Evolutionary conservation across 2,888 invertebrate species (phyloP), one percentile per base, ranked within the genome.

Genomic region (Operophtera brumata): DNA sequence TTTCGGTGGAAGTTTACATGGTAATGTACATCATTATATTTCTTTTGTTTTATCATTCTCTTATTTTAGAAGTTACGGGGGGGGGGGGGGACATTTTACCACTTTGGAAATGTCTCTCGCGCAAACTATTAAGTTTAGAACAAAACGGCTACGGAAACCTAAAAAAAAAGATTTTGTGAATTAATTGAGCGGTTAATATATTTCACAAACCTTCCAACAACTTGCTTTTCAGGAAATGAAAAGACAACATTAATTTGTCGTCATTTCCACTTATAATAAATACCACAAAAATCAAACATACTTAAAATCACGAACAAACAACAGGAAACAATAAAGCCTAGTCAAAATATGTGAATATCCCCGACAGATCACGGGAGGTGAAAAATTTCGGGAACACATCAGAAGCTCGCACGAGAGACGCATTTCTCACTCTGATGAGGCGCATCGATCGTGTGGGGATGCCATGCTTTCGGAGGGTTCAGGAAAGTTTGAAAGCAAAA

Each of bases 351-450:
- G 13, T 26, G 47, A 43, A 57, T 59, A 35, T 12, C 36, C 30
- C 52, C 44, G 44, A 37, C 49, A 52, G 53, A 59, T 66, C 57
- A 52, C 49, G 59, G 52, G 51, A 54, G 52, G 61, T 64, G 55
- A 62, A 52, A 54, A 50, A 62, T 65, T 59, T 61, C 53, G 50
- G 62, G 43, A 57, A 61, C 62, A 54, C 61, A 55, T 60, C 59
- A 53, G 47, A 54, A 41, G 57, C 55, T 55, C 25, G 45, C 61
- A 55, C 59, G 61, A 44, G 53, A 35, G 13, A 11, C 30, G 51
- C 64, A 67, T 71, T 68, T 68, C 65, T 71, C 71, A 68, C 42
- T 39, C 49, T 60, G 62, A 69, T 60, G 66, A 64, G 61, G 35
- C 48, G 41, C 69, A 74, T 76, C 69, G 67, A 75, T 75, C 67